Percentiles rank a stretch among this genome's conserved stretches.
Evolutionary conservation across 2,888 invertebrate species (phyloP).

Genomic region (Campopleginae sp.): DNA sequence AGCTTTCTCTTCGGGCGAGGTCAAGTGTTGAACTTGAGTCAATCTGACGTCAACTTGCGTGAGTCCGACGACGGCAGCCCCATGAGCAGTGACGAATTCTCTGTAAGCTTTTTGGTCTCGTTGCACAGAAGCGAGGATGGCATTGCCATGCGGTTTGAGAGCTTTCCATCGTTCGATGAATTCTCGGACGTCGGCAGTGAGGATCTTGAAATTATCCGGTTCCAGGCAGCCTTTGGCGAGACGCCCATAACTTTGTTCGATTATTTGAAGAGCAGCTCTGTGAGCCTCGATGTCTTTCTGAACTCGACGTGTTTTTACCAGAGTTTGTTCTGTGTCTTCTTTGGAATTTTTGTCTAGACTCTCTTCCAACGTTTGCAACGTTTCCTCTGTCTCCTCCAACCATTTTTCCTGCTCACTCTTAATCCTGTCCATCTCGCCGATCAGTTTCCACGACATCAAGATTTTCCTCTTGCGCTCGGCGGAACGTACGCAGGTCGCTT

Average conservation of each 20-base stretch:
- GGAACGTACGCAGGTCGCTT: slow-evolving; percentile 90
- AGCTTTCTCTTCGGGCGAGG: slow-evolving; percentile 84
- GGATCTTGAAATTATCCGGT: slow-evolving; percentile 88
- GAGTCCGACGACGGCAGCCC: slow-evolving; percentile 89
- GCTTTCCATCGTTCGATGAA: slow-evolving; percentile 88
- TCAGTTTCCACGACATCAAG: slow-evolving; percentile 86
- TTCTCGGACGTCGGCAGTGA: slow-evolving; percentile 87
- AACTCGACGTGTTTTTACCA: slow-evolving; percentile 86
- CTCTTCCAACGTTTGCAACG: slow-evolving; percentile 87
- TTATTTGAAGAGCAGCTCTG: slow-evolving; percentile 86
- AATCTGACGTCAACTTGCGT: slow-evolving; percentile 90
- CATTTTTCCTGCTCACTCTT: slow-evolving; percentile 87
- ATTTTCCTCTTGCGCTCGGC: slow-evolving; percentile 90
- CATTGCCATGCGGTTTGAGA: slow-evolving; percentile 86
- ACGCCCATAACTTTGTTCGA: slow-evolving; percentile 90
- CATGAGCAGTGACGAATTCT: slow-evolving; percentile 90
- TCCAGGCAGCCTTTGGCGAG: slow-evolving; percentile 89
- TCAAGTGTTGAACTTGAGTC: slow-evolving; percentile 89
- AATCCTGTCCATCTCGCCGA: slow-evolving; percentile 87
- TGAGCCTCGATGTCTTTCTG: slow-evolving; percentile 86
- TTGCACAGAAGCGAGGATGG: slow-evolving; percentile 86
- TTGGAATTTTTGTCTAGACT: slow-evolving; percentile 86
- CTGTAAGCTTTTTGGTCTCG: slow-evolving; percentile 87
- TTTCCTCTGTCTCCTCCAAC: slow-evolving; percentile 87
- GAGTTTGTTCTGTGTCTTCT: slow-evolving; percentile 86